Evolutionary conservation across 2,888 invertebrate species (phyloP).

Genomic region (Chorisops tibialis): DNA sequence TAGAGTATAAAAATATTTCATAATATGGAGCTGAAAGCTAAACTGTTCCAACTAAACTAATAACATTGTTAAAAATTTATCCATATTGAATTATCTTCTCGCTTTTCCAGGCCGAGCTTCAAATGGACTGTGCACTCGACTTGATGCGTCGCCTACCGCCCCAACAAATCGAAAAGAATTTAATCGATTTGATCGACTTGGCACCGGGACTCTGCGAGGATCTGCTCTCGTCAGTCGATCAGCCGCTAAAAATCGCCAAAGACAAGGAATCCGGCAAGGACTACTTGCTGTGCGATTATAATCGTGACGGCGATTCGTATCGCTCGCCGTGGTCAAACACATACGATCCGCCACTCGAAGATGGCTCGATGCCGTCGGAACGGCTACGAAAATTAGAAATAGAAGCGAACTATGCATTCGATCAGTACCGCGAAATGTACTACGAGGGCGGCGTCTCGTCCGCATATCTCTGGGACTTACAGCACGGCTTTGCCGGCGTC

Average conservation of each 20-base stretch:
- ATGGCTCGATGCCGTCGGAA: slow-evolving; percentile 98
- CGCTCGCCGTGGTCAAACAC: slow-evolving; percentile 98
- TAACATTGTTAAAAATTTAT: neutral
- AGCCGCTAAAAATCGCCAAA: slow-evolving; percentile 95
- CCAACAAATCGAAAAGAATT: slow-evolving; percentile 97
- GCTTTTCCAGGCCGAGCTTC: slow-evolving; percentile 77
- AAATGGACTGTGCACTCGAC: slow-evolving; percentile 98
- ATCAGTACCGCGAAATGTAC: slow-evolving; percentile 98
- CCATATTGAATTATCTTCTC: neutral
- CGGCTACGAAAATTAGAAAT: slow-evolving; percentile 91
- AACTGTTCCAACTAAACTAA: neutral
- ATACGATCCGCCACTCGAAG: slow-evolving; percentile 96
- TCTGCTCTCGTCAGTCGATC: slow-evolving; percentile 94
- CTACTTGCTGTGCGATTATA: slow-evolving; percentile 97
- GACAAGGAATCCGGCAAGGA: slow-evolving; percentile 95
- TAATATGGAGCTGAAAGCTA: no score
- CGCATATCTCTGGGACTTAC: slow-evolving; percentile 98
- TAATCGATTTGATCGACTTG: slow-evolving; percentile 95
- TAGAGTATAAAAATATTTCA: no score
- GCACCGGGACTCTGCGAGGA: slow-evolving; percentile 96
- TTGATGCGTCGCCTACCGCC: slow-evolving; percentile 98
- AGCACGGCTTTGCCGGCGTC: slow-evolving; percentile 97
- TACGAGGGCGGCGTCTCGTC: slow-evolving; percentile 99
- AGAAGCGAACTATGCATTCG: slow-evolving; percentile 97
- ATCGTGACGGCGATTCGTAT: slow-evolving; percentile 98